A percentile compares a stretch with the other conserved stretches of the same genome.
These are phyloP conservation scores for Tangara arthus DNA, from an alignment of 2,797 vertebrate genomes.

Conservation along the genomic window DNA sequence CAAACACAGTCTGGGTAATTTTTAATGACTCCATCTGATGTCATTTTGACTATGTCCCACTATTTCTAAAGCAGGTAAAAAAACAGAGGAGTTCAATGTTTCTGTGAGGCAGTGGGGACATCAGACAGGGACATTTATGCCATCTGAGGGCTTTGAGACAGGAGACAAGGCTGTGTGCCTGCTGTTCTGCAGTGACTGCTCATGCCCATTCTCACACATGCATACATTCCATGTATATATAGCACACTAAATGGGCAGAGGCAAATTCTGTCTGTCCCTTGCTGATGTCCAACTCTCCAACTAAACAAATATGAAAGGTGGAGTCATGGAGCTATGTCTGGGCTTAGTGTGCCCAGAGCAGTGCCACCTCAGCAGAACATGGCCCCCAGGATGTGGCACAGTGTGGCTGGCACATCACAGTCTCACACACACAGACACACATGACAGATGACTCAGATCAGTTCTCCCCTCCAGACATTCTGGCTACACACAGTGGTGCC, in stretches of 20 bases:
- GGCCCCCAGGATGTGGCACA: neutral
- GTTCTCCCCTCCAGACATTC: neutral
- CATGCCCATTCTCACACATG: neutral
- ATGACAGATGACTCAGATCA: neutral
- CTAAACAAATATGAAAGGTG: neutral
- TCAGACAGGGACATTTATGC: neutral
- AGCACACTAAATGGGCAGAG: neutral
- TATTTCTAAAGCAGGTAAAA: neutral
- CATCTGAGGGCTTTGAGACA: neutral
- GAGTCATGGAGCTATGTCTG: neutral
- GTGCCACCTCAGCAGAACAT: neutral
- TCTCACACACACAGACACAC: neutral
- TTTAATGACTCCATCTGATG: neutral
- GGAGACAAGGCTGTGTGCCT: neutral
- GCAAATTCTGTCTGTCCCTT: neutral
- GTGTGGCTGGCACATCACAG: neutral
- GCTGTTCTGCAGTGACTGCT: neutral
- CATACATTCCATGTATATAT: too few relatives aligned
- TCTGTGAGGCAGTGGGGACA: neutral
- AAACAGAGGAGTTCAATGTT: neutral
- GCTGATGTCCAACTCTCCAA: neutral
- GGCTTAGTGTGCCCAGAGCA: neutral
- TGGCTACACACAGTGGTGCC: neutral
- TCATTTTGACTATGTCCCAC: neutral
- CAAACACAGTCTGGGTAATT: neutral